These are phyloP conservation scores for Rallus limicola DNA, from an alignment of 2,113 vertebrate genomes.

Conservation along the genomic window DNA sequence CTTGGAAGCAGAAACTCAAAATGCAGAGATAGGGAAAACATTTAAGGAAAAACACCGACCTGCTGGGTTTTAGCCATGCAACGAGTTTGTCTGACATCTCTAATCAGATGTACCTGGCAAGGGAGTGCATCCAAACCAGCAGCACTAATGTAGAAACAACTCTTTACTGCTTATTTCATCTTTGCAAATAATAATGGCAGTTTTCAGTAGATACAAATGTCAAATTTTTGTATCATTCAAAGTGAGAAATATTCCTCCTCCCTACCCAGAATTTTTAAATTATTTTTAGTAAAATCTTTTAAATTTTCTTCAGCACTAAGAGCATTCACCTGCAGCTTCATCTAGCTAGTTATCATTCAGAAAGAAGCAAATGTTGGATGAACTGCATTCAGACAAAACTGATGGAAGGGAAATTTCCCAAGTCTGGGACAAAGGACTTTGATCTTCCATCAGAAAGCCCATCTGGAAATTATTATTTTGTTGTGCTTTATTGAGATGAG, in stretches of 20 bases:
- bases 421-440: slow-evolving; percentile 29
- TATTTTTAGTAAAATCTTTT: neutral
- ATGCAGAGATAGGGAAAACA: neutral
- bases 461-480: slow-evolving; percentile 57
- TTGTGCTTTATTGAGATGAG: slow-evolving; percentile 26
- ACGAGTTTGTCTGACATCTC: neutral
- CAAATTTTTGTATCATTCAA: neutral
- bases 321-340: neutral
- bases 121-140: neutral
- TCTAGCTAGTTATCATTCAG: neutral
- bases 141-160: neutral
- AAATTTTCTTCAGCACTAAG: neutral
- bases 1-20: neutral
- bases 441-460: slow-evolving; percentile 48
- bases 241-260: neutral
- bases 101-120: neutral
- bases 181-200: neutral
- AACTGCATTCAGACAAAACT: slow-evolving; percentile 23
- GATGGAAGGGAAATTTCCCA: slow-evolving; percentile 33
- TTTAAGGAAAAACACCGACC: neutral
- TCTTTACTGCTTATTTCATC: neutral
- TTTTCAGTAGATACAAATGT: neutral
- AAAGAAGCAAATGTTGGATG: neutral
- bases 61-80: neutral
- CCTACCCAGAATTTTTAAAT: too few species aligned